Evolutionary conservation across 2,113 vertebrate species (phyloP), one percentile per base, ranked within the genome.

Genomic region (Bubo scandiacus): DNA sequence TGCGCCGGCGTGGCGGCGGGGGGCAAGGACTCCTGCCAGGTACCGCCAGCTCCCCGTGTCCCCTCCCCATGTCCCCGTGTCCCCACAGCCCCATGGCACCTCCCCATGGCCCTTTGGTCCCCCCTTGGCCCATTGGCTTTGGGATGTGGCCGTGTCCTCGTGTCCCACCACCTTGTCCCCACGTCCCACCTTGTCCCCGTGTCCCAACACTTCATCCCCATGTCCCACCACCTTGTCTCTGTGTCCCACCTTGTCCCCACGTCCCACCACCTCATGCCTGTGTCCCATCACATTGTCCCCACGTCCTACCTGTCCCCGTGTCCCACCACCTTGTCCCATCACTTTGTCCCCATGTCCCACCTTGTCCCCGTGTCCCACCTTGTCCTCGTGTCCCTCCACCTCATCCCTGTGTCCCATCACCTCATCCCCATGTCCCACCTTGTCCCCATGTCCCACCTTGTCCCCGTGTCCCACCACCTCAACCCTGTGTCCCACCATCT

Each of bases 21-120:
- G 5, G 67, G 67, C 34, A 36, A 51, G 67, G 86, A 89, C 51
- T 81, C 86, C 67, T 81, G 86, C 67, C 86, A 88, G 86, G 86
- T 81, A 49, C 34, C 47, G 20, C 40, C 40, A 5, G 10, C 30
- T 30, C 25, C 49, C 12, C 23, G 5, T 5, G 25, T 29, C 67
- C 47, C 25, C 9, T 19, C 19, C 34, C 32, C 13, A 2, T 23
- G 36, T 40, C 51, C 70, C 70, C 34, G 1, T 5, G 34, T 29
- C 68, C 49, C 47, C 38, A 18, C 6, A 3, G 40, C 51, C n/a
- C 68, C 27, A 12, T n/a, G 25, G 20, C 45, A 32, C 32, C 7
- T 36, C 54, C 26, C 43, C 55, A 5, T 6, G 5, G 10, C 67
- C 34, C 45, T 19, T 15, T 10, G 16, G 17, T 45, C 45, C 7